These are phyloP conservation scores for Geophilus truncorum DNA, from an alignment of 2,888 invertebrate genomes.

Conservation along the genomic window DNA sequence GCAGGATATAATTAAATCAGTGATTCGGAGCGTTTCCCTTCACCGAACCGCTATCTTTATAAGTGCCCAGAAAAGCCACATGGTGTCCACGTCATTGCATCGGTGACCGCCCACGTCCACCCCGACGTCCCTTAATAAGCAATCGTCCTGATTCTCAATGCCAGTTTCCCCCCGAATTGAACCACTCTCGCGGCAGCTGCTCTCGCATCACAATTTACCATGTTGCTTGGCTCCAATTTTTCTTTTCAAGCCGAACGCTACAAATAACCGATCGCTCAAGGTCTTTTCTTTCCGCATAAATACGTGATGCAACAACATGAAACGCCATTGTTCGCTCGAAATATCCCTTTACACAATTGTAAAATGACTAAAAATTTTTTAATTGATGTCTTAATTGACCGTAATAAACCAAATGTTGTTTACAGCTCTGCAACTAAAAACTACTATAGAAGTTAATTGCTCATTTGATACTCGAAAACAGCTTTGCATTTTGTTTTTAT, in stretches of 20 bases:
- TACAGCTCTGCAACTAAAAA: not conserved
- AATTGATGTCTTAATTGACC: not conserved
- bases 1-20: constrained; percentile 18
- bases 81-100: constrained; percentile 20
- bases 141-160: constrained; percentile 25
- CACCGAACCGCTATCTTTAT: constrained; percentile 13
- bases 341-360: too few relatives aligned
- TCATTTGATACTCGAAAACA: not conserved
- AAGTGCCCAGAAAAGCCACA: constrained; percentile 20
- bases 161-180: not conserved
- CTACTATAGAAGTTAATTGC: not conserved
- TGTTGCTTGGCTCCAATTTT: not conserved
- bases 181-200: not conserved
- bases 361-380: too few relatives aligned
- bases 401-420: not conserved
- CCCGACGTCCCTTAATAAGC: not conserved
- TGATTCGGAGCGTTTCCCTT: not conserved
- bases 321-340: not conserved
- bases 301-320: not conserved
- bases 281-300: not conserved
- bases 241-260: constrained; percentile 1
- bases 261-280: not conserved
- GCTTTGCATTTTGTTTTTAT: not conserved
- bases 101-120: not conserved
- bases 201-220: not conserved